A percentile compares a stretch with the other conserved stretches of the same genome.
These are phyloP conservation scores for Hyperopisus bebe DNA, from an alignment of 2,113 vertebrate species.

Conservation along the genomic window DNA sequence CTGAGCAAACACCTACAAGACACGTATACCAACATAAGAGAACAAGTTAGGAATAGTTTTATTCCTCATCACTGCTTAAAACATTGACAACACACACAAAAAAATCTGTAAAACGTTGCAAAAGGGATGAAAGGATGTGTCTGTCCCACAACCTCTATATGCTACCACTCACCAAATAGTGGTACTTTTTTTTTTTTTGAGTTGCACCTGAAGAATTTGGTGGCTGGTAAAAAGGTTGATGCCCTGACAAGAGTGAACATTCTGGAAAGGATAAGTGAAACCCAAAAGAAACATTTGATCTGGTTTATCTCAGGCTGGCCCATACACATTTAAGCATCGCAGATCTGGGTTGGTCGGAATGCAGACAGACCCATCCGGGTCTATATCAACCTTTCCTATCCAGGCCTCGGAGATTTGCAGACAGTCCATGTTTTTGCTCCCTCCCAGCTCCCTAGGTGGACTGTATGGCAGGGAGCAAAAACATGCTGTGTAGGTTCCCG, in stretches of 20 bases:
- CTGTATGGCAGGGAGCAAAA: background rate
- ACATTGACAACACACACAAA: background rate
- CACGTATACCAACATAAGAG: background rate
- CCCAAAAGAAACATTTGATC: background rate
- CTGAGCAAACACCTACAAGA: background rate
- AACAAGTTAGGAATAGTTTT: background rate
- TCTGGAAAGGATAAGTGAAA: background rate
- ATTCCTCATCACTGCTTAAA: conserved; percentile 1
- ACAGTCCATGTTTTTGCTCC: background rate
- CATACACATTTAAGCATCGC: background rate
- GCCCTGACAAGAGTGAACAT: background rate
- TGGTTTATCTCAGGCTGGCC: background rate
- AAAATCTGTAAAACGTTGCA: background rate
- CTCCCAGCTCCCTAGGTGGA: background rate
- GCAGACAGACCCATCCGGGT: background rate
- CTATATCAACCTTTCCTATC: background rate
- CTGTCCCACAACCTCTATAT: background rate
- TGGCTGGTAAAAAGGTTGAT: background rate
- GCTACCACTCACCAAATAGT: background rate
- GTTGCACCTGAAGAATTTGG: background rate
- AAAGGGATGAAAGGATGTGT: background rate
- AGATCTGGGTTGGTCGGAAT: background rate
- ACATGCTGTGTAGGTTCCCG: background rate
- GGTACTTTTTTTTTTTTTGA: background rate
- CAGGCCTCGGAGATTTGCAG: background rate